Percentiles rank a stretch among this genome's conserved stretches.
phyloP scores from a whole-genome alignment of 2,113 vertebrate species.

The Pleuronectes platessa region DNA sequence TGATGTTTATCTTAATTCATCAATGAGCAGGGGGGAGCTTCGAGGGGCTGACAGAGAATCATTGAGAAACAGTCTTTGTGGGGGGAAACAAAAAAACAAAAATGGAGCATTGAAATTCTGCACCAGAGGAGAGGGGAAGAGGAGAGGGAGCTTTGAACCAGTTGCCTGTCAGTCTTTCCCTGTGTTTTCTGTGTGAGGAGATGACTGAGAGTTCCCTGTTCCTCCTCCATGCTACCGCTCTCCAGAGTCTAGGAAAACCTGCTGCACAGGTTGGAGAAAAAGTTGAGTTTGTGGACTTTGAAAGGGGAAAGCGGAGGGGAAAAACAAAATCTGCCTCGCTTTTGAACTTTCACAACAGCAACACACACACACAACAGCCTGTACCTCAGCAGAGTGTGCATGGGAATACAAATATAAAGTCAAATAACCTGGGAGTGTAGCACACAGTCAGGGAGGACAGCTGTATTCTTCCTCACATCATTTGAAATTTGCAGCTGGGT shows the following conservation, averaged over 20 bases:
- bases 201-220: slow-evolving; percentile 76
- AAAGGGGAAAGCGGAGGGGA: slow-evolving; percentile 53
- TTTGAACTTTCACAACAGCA: slow-evolving; percentile 78
- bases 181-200: slow-evolving; percentile 69
- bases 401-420: slow-evolving; percentile 42
- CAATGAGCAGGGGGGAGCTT: slow-evolving; percentile 49
- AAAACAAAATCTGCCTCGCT: slow-evolving; percentile 53
- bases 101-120: slow-evolving; percentile 81
- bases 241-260: slow-evolving; percentile 76
- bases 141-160: slow-evolving; percentile 79
- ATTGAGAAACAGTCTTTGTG: slow-evolving; percentile 59
- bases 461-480: slow-evolving; percentile 11
- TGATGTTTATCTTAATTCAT: slow-evolving; percentile 67
- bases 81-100: slow-evolving; percentile 33
- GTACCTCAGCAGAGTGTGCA: slow-evolving; percentile 46
- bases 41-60: slow-evolving; percentile 61
- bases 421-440: slow-evolving; percentile 33
- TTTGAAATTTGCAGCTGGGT: slow-evolving; percentile 25
- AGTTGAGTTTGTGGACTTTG: slow-evolving; percentile 81
- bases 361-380: slow-evolving; percentile 62
- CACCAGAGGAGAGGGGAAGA: slow-evolving; percentile 71
- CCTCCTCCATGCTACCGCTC: slow-evolving; percentile 69
- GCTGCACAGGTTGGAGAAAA: slow-evolving; percentile 74
- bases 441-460: slow-evolving; percentile 41
- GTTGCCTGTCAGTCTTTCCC: slow-evolving; percentile 79